Evolutionary conservation across 1,140 invertebrate genomes (phyloP).

Genomic region (Tetraneura akinire): DNA sequence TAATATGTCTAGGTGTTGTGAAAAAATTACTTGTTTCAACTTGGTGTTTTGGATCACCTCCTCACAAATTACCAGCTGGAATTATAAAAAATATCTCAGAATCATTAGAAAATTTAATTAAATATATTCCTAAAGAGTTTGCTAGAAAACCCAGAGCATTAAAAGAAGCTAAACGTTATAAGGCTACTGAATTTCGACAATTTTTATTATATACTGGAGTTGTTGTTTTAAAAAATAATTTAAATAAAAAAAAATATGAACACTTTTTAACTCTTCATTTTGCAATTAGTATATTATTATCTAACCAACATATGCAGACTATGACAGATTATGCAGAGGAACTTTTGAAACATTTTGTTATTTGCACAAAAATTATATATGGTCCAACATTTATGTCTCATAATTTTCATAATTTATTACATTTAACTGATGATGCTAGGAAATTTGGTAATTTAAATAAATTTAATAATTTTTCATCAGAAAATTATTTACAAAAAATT

Average conservation of each 20-base stretch:
- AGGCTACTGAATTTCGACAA: no score
- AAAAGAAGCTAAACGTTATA: no score
- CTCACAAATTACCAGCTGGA: background rate
- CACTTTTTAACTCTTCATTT: background rate
- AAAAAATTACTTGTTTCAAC: no score
- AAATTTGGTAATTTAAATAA: no score
- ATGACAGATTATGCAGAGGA: slow-evolving; percentile 5
- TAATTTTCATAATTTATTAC: no score
- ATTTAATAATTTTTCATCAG: no score
- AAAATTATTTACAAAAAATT: background rate
- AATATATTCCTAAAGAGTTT: background rate
- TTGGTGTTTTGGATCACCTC: no score
- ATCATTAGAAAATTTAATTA: background rate
- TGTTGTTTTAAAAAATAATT: no score
- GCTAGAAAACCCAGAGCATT: background rate
- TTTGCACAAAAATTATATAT: background rate
- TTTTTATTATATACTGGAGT: no score
- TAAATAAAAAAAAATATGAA: no score
- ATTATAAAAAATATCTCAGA: background rate
- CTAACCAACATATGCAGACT: background rate
- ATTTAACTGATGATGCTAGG: no score
- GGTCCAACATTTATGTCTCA: background rate
- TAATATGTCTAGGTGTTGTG: no score
- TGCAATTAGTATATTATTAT: slow-evolving; percentile 4
- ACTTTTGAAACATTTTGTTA: slow-evolving; percentile 1